A percentile compares a stretch with the other conserved stretches of the same genome.
These are phyloP conservation scores for Sphyrna mokarran DNA, from an alignment of 2,113 vertebrate genomes.

Conservation along the genomic window DNA sequence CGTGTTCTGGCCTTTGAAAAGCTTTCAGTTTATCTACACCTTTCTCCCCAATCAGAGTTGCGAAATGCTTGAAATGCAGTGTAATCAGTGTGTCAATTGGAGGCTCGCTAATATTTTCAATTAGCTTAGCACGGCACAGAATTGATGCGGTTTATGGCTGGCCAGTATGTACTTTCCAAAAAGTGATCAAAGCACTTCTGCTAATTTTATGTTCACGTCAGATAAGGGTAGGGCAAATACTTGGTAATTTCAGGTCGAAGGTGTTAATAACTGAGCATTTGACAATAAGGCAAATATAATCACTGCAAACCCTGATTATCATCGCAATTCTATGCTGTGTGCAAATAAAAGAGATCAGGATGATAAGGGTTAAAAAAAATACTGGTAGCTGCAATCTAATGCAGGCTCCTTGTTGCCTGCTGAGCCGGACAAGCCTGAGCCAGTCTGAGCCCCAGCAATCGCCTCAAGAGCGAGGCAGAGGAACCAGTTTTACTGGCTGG, in stretches of 20 bases:
- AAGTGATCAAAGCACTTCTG: neutral
- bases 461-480: neutral
- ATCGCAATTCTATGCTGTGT: neutral
- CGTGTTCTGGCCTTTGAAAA: neutral
- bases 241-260: neutral
- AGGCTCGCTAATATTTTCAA: neutral
- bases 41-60: neutral
- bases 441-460: slow-evolving; percentile 13
- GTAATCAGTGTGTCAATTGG: neutral
- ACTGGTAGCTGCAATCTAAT: neutral
- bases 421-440: slow-evolving; percentile 2
- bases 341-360: neutral
- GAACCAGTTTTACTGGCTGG: slow-evolving; percentile 17
- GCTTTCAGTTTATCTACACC: neutral
- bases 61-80: neutral
- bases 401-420: neutral
- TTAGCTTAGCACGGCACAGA: neutral
- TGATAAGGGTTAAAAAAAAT: slow-evolving; percentile 13
- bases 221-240: neutral
- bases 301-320: neutral
- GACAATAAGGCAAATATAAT: neutral
- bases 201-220: neutral
- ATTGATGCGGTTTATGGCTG: neutral
- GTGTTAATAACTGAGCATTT: neutral
- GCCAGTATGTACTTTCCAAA: neutral